Evolutionary conservation across 35 echinoderm and acorn worm genomes (phyloP).

Genomic region (Apostichopus californicus): DNA sequence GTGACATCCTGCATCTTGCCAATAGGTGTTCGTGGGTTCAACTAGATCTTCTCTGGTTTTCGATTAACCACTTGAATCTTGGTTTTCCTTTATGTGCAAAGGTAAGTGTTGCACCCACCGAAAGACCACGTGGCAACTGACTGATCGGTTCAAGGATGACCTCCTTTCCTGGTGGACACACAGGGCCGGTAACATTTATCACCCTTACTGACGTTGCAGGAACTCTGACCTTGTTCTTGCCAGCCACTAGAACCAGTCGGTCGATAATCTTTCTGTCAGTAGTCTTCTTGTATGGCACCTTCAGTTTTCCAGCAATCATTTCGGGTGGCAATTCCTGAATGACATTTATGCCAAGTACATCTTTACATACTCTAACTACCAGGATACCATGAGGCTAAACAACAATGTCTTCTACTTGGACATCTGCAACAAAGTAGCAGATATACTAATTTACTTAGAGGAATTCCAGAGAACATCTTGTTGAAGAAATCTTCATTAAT

Average conservation of each 20-base stretch:
- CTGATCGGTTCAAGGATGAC: slow-evolving; percentile 14
- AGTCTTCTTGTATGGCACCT: neutral
- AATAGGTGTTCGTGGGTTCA: neutral
- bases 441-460: neutral
- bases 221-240: neutral
- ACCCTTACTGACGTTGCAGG: neutral
- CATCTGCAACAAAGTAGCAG: neutral
- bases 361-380: neutral
- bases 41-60: neutral
- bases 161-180: slow-evolving; percentile 1
- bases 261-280: neutral
- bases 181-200: neutral
- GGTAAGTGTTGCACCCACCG: slow-evolving; percentile 4
- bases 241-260: slow-evolving; percentile 19
- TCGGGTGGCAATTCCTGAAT: neutral
- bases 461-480: neutral
- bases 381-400: neutral
- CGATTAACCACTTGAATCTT: slow-evolving; percentile 35
- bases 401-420: neutral
- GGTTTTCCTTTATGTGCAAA: neutral
- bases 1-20: neutral
- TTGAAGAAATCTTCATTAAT: neutral
- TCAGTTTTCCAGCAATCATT: neutral
- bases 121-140: neutral
- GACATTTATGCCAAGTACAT: slow-evolving; percentile 22